Evolutionary conservation across 2,797 vertebrate species (phyloP).

Genomic region (Enteromius afrohamiltoni): DNA sequence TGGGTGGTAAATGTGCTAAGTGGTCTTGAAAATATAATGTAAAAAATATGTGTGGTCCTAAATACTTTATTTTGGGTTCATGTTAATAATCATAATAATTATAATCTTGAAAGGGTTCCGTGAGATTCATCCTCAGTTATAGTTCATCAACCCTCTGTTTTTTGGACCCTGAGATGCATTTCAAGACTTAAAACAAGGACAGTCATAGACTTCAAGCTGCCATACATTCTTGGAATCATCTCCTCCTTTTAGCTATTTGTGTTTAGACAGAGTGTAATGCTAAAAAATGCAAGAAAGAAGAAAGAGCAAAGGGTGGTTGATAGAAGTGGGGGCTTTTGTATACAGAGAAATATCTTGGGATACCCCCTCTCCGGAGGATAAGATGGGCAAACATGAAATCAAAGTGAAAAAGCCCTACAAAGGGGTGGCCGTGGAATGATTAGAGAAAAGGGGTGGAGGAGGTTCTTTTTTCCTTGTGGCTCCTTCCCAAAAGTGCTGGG

Average conservation of each 20-base stretch:
- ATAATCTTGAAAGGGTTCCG: not conserved
- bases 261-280: conserved; percentile 3
- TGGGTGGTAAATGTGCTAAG: no score
- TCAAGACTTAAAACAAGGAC: not conserved
- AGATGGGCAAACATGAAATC: conserved; percentile 80
- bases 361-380: conserved; percentile 63
- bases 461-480: conserved; percentile 49
- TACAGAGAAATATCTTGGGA: conserved; percentile 69
- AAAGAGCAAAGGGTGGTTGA: not conserved
- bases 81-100: not conserved
- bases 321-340: conserved; percentile 54
- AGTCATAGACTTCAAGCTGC: no score
- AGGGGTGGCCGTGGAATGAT: conserved; percentile 74
- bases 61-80: not conserved
- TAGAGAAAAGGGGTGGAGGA: conserved; percentile 65
- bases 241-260: not conserved
- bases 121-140: not conserved
- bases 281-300: not conserved
- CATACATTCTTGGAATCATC: not conserved
- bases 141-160: not conserved
- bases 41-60: not conserved
- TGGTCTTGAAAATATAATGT: not conserved
- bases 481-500: conserved; percentile 68
- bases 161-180: not conserved
- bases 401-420: conserved; percentile 81